These are phyloP conservation scores for Noctua pronuba DNA, from an alignment of 2,888 invertebrate genomes.

Conservation along the genomic window DNA sequence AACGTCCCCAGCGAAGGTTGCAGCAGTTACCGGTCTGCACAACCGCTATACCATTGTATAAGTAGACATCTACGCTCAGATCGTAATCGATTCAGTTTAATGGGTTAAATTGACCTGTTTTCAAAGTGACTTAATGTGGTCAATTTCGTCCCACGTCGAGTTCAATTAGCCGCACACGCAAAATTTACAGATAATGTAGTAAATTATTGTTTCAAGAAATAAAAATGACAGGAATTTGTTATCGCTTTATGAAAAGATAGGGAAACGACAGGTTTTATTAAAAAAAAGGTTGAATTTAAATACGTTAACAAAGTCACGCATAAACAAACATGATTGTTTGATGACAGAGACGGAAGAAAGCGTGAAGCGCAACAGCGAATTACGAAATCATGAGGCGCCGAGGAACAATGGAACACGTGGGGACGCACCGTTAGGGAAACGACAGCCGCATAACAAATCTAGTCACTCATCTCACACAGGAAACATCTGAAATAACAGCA, in stretches of 20 bases:
- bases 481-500: conserved; percentile 79
- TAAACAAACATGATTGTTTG: conserved; percentile 53
- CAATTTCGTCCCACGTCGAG: conserved; percentile 67
- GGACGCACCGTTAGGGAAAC: conserved; percentile 73
- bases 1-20: conserved; percentile 69
- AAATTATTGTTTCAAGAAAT: conserved; percentile 14
- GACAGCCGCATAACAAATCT: conserved; percentile 71
- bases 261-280: neutral
- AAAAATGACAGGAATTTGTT: neutral
- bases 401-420: conserved; percentile 81
- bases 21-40: conserved; percentile 70
- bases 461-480: conserved; percentile 51
- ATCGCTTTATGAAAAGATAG: neutral
- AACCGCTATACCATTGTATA: conserved; percentile 71
- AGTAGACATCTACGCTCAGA: conserved; percentile 60
- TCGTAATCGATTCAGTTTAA: conserved; percentile 74
- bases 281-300: conserved; percentile 2
- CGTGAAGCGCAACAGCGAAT: conserved; percentile 66
- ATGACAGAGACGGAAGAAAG: conserved; percentile 67
- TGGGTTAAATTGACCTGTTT: conserved; percentile 73
- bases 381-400: conserved; percentile 69
- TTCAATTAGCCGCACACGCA: conserved; percentile 60
- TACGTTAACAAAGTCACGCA: conserved; percentile 35
- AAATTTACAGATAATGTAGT: conserved; percentile 50
- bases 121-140: conserved; percentile 68